Percentiles rank a stretch among this genome's conserved stretches.
Evolutionary conservation across 1,140 invertebrate genomes (phyloP).

Genomic region (Drosophila cardini): DNA sequence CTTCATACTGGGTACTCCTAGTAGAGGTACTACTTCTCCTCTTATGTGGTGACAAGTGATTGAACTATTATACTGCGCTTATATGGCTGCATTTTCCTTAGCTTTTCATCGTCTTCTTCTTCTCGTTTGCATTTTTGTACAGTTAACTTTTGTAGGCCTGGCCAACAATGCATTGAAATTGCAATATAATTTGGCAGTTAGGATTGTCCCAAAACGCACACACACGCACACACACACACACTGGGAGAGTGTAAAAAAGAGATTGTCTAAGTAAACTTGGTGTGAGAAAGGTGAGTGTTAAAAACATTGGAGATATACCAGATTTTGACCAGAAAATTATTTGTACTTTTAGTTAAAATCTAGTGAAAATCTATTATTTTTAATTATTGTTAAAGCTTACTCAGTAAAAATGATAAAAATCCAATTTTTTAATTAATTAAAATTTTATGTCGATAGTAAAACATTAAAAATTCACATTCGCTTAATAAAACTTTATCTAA

Average conservation of each 20-base stretch:
- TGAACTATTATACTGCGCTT: conserved; percentile 75
- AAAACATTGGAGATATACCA: no score
- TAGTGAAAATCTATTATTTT: no score
- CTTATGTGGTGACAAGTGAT: conserved; percentile 75
- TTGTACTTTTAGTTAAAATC: no score
- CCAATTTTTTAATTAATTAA: no score
- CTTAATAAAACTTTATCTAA: no score
- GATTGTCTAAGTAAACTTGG: conserved; percentile 16
- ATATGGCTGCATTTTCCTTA: conserved; percentile 38
- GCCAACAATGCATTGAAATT: conserved; percentile 25
- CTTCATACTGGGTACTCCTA: conserved; percentile 5
- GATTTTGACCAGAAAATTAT: no score
- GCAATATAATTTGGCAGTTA: conserved; percentile 36
- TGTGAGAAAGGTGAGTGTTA: conserved; percentile 29
- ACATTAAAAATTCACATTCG: no score
- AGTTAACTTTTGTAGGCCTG: conserved; percentile 43
- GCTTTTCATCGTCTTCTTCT: background rate
- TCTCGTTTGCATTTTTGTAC: conserved; percentile 64
- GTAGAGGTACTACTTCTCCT: conserved; percentile 4
- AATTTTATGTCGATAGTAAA: no score
- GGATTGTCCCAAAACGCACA: background rate
- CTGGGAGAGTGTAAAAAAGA: background rate
- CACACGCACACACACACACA: background rate
- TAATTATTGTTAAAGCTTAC: no score
- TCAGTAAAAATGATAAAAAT: no score